These are phyloP conservation scores for Drosophila lacteicornis DNA, from an alignment of 1,140 invertebrate species.

Conservation along the genomic window DNA sequence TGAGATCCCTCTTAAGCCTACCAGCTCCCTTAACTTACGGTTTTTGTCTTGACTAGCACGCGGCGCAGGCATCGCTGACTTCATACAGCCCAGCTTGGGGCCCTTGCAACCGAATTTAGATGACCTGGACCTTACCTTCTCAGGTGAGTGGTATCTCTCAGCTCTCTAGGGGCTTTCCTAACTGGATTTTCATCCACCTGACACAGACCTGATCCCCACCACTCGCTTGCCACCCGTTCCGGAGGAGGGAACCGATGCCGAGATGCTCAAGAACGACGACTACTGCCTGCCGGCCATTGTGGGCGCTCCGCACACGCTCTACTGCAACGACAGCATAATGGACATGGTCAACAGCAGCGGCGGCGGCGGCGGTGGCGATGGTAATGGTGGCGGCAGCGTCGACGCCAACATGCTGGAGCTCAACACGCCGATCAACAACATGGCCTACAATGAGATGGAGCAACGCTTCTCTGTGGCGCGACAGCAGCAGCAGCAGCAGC, in stretches of 20 bases:
- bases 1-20: neutral
- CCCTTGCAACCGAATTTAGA: slow-evolving; percentile 98
- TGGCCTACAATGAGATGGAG: slow-evolving; percentile 66
- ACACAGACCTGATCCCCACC: slow-evolving; percentile 73
- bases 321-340: slow-evolving; percentile 73
- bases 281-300: slow-evolving; percentile 74
- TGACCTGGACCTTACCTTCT: slow-evolving; percentile 95
- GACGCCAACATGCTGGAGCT: slow-evolving; percentile 82
- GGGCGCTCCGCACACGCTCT: slow-evolving; percentile 74
- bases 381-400: slow-evolving; percentile 23
- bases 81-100: slow-evolving; percentile 98
- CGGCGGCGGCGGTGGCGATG: slow-evolving; percentile 3
- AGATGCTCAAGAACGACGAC: slow-evolving; percentile 81
- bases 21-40: neutral
- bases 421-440: slow-evolving; percentile 70
- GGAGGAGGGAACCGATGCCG: slow-evolving; percentile 85
- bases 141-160: slow-evolving; percentile 86
- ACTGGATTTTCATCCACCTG: neutral
- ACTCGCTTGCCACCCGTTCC: slow-evolving; percentile 86
- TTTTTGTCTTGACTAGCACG: slow-evolving; percentile 85
- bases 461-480: slow-evolving; percentile 65
- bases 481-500: slow-evolving; percentile 51
- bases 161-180: too few relatives aligned
- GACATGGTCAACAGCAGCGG: slow-evolving; percentile 54
- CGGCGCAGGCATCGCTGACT: slow-evolving; percentile 93